Base-by-base conservation (phyloP, 2,113 vertebrate species). In the Lepus americanus region DNA sequence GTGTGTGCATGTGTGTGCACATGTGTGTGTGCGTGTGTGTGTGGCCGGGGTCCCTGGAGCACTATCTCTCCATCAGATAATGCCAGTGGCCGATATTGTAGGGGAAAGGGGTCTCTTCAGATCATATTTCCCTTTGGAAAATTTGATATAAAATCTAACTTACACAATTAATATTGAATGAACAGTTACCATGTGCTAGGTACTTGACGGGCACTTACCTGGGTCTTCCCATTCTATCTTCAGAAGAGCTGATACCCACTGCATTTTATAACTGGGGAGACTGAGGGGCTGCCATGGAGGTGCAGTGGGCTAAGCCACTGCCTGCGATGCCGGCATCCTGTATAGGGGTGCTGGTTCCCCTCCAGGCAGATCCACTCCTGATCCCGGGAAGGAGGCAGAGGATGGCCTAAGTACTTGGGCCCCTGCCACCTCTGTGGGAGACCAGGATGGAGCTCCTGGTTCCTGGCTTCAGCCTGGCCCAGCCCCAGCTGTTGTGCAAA, bases 201-300 rank as follows among this genome's bases (percentile, higher is more conserved):
- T 55, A 49, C 61, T 76, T 27, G 78, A n/a, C 12, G 70, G 80
- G 10, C 61, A 22, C 36, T 91, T 27, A 17, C 8, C 19, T 19
- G 39, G 19, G 80, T 91, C 72, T 14, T 69, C 39, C 14, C 44
- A 72, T 44, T 39, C 22, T 4, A 1, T 73, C 49, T 83, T 92
- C 61, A 25, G 72, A 39, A 78, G 51, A 69, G 5, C 49, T 22
- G 53, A 33, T n/a, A 72, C 22, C 82, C 61, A 53, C 79, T 61
- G 90, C 17, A 33, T 90, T 86, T 67, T 36, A 31, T 53, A 88
- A 84, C 74, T 63, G 66, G 64, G 86, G 70, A 59, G 44, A 80
- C 74, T 59, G 55, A 59, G 55, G 19, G 55, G 17, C 55, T 59
- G 55, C 14, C 9, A 3, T 59, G 55, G 55, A 17, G 55, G 14